Evolutionary conservation across 1,140 invertebrate genomes (phyloP).

Genomic region (Luehdorfia chinensis): DNA sequence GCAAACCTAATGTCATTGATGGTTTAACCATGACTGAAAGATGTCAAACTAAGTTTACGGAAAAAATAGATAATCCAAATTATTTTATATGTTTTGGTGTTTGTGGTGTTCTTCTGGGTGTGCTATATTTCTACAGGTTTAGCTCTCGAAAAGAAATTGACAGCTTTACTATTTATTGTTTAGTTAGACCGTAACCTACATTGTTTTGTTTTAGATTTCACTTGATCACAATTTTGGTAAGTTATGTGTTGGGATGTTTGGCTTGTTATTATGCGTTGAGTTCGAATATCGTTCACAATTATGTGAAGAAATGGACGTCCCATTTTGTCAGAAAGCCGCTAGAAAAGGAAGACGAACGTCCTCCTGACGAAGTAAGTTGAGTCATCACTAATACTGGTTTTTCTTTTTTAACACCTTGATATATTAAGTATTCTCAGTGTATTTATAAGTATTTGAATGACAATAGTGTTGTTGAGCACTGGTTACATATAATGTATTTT

Average conservation of each 20-base stretch:
- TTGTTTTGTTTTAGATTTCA: slow-evolving; percentile 63
- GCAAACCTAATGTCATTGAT: slow-evolving; percentile 13
- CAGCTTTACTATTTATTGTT: slow-evolving; percentile 9
- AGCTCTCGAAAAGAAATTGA: slow-evolving; percentile 17
- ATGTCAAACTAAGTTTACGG: slow-evolving; percentile 68
- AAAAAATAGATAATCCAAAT: slow-evolving; percentile 68
- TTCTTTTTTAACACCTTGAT: too few relatives aligned
- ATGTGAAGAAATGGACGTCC: slow-evolving; percentile 52
- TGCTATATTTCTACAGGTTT: slow-evolving; percentile 64
- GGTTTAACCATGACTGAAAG: slow-evolving; percentile 71
- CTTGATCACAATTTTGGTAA: slow-evolving; percentile 58
- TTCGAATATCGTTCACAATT: slow-evolving; percentile 48
- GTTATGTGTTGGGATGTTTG: slow-evolving; percentile 70
- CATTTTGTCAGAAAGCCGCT: slow-evolving; percentile 42
- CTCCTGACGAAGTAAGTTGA: slow-evolving; percentile 43
- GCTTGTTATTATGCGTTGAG: slow-evolving; percentile 67
- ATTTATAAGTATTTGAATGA: too few relatives aligned
- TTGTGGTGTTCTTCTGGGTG: slow-evolving; percentile 47
- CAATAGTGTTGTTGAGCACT: too few relatives aligned
- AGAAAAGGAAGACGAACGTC: slow-evolving; percentile 26
- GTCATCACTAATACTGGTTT: slow-evolving; percentile 22
- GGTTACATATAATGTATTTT: too few relatives aligned
- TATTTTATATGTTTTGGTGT: slow-evolving; percentile 64
- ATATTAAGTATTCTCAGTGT: too few relatives aligned
- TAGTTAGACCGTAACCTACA: slow-evolving; percentile 18